A percentile compares a stretch with the other conserved stretches of the same genome.
Evolutionary conservation across 2,797 vertebrate species (phyloP).

Genomic region (Ceyx erithaca): DNA sequence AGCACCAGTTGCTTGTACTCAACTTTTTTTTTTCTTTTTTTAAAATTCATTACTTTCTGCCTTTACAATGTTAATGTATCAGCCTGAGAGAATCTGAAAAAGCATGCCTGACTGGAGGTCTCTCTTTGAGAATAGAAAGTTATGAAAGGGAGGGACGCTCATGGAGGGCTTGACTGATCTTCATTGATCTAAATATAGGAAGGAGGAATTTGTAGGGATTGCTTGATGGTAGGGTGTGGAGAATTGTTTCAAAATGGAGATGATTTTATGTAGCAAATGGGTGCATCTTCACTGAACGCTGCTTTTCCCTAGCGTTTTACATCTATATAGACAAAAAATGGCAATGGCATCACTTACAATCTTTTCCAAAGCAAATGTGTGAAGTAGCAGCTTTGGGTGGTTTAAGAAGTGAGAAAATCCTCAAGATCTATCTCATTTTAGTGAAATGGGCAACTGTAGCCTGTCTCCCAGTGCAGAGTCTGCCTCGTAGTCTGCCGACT

Average conservation of each 20-base stretch:
- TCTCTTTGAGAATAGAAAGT: conserved; percentile 4
- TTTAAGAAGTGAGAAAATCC: background rate
- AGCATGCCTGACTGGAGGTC: background rate
- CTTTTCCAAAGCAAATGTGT: background rate
- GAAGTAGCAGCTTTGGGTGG: background rate
- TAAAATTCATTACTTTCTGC: background rate
- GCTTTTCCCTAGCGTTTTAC: background rate
- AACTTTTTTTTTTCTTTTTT: background rate
- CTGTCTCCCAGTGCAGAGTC: fast-evolving
- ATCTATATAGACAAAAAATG: background rate
- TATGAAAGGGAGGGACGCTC: background rate
- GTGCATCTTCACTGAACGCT: background rate
- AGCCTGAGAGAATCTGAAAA: background rate
- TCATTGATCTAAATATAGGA: background rate
- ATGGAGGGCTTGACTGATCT: background rate
- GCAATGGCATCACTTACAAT: fast-evolving
- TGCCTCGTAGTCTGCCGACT: background rate
- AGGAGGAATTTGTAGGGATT: background rate
- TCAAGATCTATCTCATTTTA: background rate
- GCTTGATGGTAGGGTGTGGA: background rate
- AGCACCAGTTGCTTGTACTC: background rate
- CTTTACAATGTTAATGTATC: background rate
- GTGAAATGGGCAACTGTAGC: background rate
- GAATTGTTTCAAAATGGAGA: background rate
- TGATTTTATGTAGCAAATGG: background rate